Evolutionary conservation across 2,888 invertebrate species (phyloP), one percentile per base, ranked within the genome.

Genomic region (Tiliacea citrago): DNA sequence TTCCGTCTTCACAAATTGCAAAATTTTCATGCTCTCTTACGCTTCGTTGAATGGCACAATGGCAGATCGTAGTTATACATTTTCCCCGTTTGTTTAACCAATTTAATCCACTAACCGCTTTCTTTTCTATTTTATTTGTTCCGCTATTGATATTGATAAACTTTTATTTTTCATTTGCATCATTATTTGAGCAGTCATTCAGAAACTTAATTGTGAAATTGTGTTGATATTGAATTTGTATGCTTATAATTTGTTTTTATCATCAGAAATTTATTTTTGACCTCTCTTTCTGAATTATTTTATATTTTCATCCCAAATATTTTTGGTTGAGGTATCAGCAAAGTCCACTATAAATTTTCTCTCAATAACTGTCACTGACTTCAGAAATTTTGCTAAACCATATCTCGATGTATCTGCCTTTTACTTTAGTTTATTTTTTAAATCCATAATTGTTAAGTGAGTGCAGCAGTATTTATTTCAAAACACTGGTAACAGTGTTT

Each of bases 1-100:
- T 70, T 51, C 42, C 45, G 13, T 65, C 7, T 67, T 42, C n/a
- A 42, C 57, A n/a, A 13, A 58, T 77, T 61, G 60, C 47, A 58
- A 65, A 67, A 42, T n/a, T 12, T 42, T 39, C 51, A 47, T 57
- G 76, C 86, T 83, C 83, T 88, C 81, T 84, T 86, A 82, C 89
- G 90, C 90, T 92, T 87, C 88, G 88, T 81, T 92, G 90, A 89
- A 83, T 89, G 82, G 77, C 82, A 77, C 76, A 81, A 82, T 88
- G 78, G 58, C 73, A 85, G 82, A 88, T 87, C 83, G 82, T 84
- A 87, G 88, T 88, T 83, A 81, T 84, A 75, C n/a, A 79, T 86
- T 90, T 89, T 87, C 83, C 79, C 79, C 79, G 79, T 83, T 85
- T 88, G 83, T 88, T 88, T 79, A 79, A 82, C 79, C 79, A 84